phyloP scores from a whole-genome alignment of 2,888 invertebrate species.

The Apodemia mormo region DNA sequence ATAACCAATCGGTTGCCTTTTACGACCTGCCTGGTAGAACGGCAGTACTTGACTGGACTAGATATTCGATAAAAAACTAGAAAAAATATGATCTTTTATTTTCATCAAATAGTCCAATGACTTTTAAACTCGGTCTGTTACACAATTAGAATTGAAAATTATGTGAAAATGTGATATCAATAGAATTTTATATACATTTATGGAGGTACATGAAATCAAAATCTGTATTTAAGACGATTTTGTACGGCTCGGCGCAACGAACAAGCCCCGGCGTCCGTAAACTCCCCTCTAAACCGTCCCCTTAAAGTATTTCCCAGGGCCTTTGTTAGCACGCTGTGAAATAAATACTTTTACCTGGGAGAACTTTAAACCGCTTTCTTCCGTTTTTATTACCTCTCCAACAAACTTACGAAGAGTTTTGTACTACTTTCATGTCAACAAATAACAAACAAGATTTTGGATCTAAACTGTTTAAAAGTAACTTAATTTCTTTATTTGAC shows the following conservation, averaged over 20 bases:
- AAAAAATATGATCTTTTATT: no score
- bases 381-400: slow-evolving; percentile 56
- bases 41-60: no score
- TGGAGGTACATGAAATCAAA: no score
- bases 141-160: no score
- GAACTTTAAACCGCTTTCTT: slow-evolving; percentile 65
- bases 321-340: slow-evolving; percentile 66
- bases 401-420: slow-evolving; percentile 41
- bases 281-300: slow-evolving; percentile 60
- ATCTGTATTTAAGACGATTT: no score
- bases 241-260: slow-evolving; percentile 47
- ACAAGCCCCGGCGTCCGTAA: slow-evolving; percentile 50
- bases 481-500: background rate
- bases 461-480: slow-evolving; percentile 2
- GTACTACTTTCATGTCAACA: slow-evolving; percentile 37
- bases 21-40: no score
- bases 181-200: no score
- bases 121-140: no score
- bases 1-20: no score
- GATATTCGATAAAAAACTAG: no score
- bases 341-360: slow-evolving; percentile 67
- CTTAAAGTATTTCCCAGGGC: slow-evolving; percentile 57
- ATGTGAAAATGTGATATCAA: no score
- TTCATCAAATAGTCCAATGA: no score
- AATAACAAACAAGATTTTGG: slow-evolving; percentile 22